Evolutionary conservation across 2,113 vertebrate species (phyloP).

Genomic region (Trochalopteron elliotii): DNA sequence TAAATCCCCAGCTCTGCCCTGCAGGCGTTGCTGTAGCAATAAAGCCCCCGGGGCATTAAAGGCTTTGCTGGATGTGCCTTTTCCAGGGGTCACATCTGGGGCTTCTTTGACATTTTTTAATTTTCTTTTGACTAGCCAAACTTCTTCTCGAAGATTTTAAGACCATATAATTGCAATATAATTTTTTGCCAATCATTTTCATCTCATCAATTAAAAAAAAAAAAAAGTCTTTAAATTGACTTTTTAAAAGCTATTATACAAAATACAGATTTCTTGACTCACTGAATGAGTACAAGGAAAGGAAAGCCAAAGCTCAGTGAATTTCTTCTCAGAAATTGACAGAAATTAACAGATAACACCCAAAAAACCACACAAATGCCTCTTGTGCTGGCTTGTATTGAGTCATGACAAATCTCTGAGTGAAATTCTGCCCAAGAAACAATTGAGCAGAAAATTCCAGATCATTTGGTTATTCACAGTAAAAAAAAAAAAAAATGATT

Average conservation of each 20-base stretch:
- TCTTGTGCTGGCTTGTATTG: not conserved
- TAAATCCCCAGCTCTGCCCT: slow-evolving; percentile 10
- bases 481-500: not conserved
- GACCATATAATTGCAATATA: not conserved
- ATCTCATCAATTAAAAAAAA: not conserved
- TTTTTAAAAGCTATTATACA: not conserved
- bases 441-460: not conserved
- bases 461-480: not conserved
- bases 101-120: not conserved
- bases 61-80: slow-evolving; percentile 7
- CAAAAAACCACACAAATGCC: not conserved
- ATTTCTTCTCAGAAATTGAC: not conserved
- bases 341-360: not conserved
- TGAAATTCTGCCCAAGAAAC: not conserved
- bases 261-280: not conserved
- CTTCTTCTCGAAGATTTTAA: not conserved
- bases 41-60: not conserved
- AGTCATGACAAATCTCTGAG: not conserved
- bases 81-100: not conserved
- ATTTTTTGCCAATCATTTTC: not conserved
- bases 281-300: not conserved
- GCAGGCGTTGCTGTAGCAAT: not conserved
- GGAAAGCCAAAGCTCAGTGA: not conserved
- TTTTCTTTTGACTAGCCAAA: not conserved
- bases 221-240: not conserved